Conservation (phyloP, 1,140 invertebrate species). For the Myzus persicae region DNA sequence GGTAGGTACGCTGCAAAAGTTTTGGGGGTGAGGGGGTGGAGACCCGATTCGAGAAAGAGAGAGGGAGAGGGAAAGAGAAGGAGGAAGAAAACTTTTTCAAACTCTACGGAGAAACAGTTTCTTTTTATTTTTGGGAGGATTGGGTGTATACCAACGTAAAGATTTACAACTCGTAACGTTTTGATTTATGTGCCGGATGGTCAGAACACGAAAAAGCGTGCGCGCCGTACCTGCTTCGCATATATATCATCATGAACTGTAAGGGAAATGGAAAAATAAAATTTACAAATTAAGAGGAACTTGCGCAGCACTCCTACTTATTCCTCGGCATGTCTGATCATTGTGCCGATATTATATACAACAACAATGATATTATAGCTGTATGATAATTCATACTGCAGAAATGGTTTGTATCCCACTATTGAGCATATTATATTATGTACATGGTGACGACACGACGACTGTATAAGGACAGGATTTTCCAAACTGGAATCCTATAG, state of each 20-base stretch:
- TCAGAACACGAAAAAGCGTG: not conserved
- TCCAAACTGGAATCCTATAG: not conserved
- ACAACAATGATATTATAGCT: too few relatives aligned
- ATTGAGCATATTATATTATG: not conserved
- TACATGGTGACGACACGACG: not conserved
- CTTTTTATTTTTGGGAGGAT: constrained; percentile 6
- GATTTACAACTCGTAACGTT: constrained; percentile 15
- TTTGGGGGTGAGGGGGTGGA: not conserved
- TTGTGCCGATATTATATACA: not conserved
- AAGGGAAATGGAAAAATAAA: not conserved
- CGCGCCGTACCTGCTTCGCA: constrained; percentile 14
- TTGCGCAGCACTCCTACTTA: too few relatives aligned
- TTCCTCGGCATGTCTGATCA: not conserved
- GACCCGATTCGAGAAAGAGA: not conserved
- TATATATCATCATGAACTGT: not conserved
- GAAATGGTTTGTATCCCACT: not conserved
- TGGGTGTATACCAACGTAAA: constrained; percentile 4
- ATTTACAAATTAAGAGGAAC: not conserved
- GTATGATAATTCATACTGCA: too few relatives aligned
- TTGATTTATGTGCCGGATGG: constrained; percentile 13
- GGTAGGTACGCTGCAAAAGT: not conserved
- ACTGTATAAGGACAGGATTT: too few relatives aligned
- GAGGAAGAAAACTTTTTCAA: not conserved
- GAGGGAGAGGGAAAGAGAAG: too few relatives aligned
- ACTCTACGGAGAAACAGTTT: not conserved